phyloP scores from a whole-genome alignment of 2,797 vertebrate species.

The Mus spretus region DNA sequence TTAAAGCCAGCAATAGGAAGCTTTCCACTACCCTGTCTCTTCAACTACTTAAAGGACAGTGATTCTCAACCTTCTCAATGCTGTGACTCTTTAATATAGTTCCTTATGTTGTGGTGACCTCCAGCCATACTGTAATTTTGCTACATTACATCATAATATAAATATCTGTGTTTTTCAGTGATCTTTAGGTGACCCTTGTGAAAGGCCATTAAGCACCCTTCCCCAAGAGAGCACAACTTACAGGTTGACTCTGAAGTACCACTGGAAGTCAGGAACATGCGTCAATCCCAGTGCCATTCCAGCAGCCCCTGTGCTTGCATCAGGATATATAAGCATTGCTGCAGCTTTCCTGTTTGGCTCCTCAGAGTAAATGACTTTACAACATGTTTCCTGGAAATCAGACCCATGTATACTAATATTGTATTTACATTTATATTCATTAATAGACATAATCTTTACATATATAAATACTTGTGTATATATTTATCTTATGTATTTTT shows the following conservation, averaged over 20 bases:
- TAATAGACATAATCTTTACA: background rate
- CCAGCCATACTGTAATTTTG: background rate
- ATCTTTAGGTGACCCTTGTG: too few species aligned
- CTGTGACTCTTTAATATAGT: background rate
- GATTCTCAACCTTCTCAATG: background rate
- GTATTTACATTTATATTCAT: background rate
- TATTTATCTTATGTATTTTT: background rate
- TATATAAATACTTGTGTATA: background rate
- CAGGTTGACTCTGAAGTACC: background rate
- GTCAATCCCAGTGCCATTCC: background rate
- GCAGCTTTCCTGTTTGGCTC: background rate
- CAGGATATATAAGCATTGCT: background rate
- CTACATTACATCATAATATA: background rate
- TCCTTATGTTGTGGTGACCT: background rate
- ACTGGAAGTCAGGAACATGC: background rate
- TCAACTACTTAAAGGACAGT: background rate
- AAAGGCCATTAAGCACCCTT: too few species aligned
- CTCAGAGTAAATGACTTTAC: background rate
- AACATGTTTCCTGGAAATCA: background rate
- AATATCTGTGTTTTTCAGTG: background rate
- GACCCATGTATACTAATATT: background rate
- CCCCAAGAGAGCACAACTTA: background rate
- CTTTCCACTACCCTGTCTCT: background rate
- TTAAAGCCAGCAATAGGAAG: background rate
- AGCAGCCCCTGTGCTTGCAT: background rate